Evolutionary conservation across 1,140 invertebrate species (phyloP).

Genomic region (Frieseomelitta varia): DNA sequence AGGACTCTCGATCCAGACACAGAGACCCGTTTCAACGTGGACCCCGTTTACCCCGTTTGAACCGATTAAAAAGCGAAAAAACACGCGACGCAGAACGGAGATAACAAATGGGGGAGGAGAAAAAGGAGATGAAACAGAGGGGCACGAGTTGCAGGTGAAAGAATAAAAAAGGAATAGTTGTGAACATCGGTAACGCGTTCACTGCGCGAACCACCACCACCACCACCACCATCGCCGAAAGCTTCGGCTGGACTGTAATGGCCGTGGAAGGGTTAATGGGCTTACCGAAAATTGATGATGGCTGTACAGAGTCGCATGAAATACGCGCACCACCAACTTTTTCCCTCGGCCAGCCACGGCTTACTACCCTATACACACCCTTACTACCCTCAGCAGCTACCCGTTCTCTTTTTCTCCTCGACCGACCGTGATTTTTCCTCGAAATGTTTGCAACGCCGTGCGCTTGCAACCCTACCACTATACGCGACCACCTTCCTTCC

Average conservation of each 20-base stretch:
- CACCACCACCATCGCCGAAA: constrained; percentile 39
- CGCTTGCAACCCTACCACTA: constrained; percentile 30
- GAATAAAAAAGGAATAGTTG: constrained; percentile 38
- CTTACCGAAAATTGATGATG: constrained; percentile 78
- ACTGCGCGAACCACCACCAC: not conserved
- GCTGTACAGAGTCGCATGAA: constrained; percentile 67
- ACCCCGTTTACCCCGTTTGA: not conserved
- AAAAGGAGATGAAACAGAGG: not conserved
- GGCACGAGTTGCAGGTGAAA: not conserved
- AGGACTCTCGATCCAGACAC: not conserved
- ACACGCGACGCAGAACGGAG: not conserved
- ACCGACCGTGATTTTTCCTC: constrained; percentile 54
- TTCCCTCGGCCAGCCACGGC: constrained; percentile 20
- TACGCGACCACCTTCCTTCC: not conserved
- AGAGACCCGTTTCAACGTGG: too few relatives aligned
- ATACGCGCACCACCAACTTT: constrained; percentile 63
- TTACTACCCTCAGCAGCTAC: not conserved
- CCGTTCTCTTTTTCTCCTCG: constrained; percentile 37
- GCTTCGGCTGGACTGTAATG: constrained; percentile 53
- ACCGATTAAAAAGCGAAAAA: constrained; percentile 40
- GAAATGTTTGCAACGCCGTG: constrained; percentile 50
- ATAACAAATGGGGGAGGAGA: constrained; percentile 36
- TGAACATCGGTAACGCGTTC: constrained; percentile 68
- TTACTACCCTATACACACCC: constrained; percentile 22
- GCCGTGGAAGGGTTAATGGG: constrained; percentile 74